Evolutionary conservation across 2,888 invertebrate species (phyloP), one percentile per base, ranked within the genome.

Genomic region (Cremastinae sp.): DNA sequence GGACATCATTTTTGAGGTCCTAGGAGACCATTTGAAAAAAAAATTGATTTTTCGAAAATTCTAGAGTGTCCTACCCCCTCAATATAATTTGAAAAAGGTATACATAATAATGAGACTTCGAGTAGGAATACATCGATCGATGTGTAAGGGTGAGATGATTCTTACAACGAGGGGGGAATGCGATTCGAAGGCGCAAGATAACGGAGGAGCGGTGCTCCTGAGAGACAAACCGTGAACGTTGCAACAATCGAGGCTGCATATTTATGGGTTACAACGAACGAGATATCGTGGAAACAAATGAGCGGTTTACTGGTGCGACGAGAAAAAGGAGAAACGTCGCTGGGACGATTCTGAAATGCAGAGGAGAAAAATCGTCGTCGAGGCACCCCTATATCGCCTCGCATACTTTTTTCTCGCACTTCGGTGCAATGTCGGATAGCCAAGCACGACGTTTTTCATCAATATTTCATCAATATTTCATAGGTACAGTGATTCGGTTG

Each of bases 381-480:
- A n/a, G n/a, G n/a, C n/a, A n/a, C n/a, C n/a, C n/a, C n/a, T n/a
- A n/a, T n/a, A n/a, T n/a, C n/a, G n/a, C n/a, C n/a, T n/a, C n/a
- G n/a, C n/a, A n/a, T n/a, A n/a, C n/a, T n/a, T n/a, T n/a, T 41
- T 45, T 49, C 49, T 64, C 41, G 38, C 49, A 59, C 16, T 16
- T 41, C 28, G 43, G 10, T 41, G 3, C 22, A 0, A 12, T 41
- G 12, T 22, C 12, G n/a, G 38, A n/a, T 8, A 58, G 51, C 36
- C 56, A 12, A 69, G 28, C 54, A 47, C 16, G 38, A 45, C 28
- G 36, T 38, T 28, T 49, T 51, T 59, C 61, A 74, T 70, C 64
- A 62, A 70, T 70, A 64, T 59, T 62, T 74, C 74, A 74, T 74
- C 69, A 70, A 76, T 76, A 73, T 76, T 76, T 73, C 76, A 76